Conservation (phyloP, 1,140 invertebrate genomes). For the Zaprionus gabonicus region DNA sequence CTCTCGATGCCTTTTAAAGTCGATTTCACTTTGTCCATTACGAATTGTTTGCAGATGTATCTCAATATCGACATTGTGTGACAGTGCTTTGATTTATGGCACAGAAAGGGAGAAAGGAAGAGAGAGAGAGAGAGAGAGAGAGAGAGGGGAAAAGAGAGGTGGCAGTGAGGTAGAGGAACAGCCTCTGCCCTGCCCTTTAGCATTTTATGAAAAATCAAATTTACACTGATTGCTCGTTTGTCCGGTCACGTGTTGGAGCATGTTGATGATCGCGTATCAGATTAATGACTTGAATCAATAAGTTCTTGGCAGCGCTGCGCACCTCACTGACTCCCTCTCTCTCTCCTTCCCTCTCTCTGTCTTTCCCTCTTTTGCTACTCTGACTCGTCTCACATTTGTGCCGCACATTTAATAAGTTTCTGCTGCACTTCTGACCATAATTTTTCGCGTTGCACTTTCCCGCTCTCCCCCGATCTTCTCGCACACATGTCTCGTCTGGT, state of each 20-base stretch:
- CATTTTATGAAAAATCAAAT: slow-evolving; percentile 68
- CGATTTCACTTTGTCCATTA: slow-evolving; percentile 29
- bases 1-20: slow-evolving; percentile 34
- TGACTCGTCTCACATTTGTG: slow-evolving; percentile 26
- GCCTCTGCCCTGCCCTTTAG: neutral
- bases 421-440: slow-evolving; percentile 11
- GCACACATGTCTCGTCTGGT: slow-evolving; percentile 13
- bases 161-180: neutral
- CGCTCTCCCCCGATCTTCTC: neutral
- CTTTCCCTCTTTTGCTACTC: neutral
- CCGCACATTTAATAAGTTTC: slow-evolving; percentile 32
- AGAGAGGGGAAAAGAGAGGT: no score
- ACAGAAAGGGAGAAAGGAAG: neutral
- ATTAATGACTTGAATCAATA: slow-evolving; percentile 67
- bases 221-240: slow-evolving; percentile 59
- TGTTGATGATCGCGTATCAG: slow-evolving; percentile 66
- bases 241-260: slow-evolving; percentile 55
- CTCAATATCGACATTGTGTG: slow-evolving; percentile 70
- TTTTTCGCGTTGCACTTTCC: slow-evolving; percentile 13
- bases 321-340: neutral
- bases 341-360: neutral
- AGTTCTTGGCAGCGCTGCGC: neutral
- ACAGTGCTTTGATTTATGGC: slow-evolving; percentile 65
- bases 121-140: neutral
- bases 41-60: slow-evolving; percentile 49